phyloP scores from a whole-genome alignment of 2,797 vertebrate species.

The Gallinago solitaria region DNA sequence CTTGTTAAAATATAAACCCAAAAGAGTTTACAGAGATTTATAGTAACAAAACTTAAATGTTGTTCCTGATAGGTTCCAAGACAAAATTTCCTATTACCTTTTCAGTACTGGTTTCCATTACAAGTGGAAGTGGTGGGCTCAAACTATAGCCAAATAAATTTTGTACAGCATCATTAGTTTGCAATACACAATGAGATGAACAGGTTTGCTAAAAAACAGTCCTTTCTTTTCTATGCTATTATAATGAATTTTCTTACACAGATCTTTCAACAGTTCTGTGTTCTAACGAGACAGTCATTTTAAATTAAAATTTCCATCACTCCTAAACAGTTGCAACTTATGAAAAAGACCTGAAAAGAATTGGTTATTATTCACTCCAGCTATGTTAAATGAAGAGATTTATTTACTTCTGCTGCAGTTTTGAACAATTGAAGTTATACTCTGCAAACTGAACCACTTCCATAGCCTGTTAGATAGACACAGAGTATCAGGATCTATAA shows the following conservation, averaged over 20 bases:
- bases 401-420: not conserved
- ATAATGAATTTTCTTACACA: constrained; percentile 12
- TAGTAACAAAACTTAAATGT: not conserved
- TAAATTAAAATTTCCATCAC: constrained; percentile 45
- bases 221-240: not conserved
- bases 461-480: not conserved
- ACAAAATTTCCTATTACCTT: not conserved
- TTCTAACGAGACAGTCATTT: not conserved
- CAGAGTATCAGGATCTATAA: not conserved
- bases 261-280: not conserved
- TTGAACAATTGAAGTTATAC: not conserved
- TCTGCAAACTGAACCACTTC: not conserved
- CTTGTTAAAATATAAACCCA: not conserved
- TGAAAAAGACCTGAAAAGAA: constrained; percentile 2
- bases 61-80: not conserved
- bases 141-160: constrained; percentile 5
- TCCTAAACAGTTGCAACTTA: not conserved
- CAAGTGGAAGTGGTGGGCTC: not conserved
- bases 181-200: not conserved
- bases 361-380: constrained; percentile 40
- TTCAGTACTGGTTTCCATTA: not conserved
- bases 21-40: not conserved
- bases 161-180: not conserved
- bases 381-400: not conserved
- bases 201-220: not conserved